Conservation (phyloP, 2,113 vertebrate species). For the Gallinago paraguaiae region DNA sequence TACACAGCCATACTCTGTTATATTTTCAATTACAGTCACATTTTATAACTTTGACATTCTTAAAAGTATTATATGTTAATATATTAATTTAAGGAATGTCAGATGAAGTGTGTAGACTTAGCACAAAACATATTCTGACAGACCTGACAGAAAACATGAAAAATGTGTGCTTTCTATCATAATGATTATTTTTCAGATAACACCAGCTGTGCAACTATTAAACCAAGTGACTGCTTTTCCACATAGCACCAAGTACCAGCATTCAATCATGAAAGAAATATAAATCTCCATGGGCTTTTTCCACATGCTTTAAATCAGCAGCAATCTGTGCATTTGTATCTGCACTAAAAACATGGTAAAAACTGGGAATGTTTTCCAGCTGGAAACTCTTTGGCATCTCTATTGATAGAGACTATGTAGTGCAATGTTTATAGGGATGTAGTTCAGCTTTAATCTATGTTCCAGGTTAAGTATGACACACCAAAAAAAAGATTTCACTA, state of each 20-base stretch:
- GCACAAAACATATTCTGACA: conserved; percentile 73
- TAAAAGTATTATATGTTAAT: conserved; percentile 60
- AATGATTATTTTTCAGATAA: conserved; percentile 79
- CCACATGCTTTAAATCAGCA: conserved; percentile 78
- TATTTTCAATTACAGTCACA: conserved; percentile 49
- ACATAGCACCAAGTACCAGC: conserved; percentile 68
- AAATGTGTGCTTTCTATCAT: conserved; percentile 70
- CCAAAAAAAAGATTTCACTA: neutral
- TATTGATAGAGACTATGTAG: neutral
- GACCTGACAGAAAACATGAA: conserved; percentile 73
- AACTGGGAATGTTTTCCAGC: conserved; percentile 22
- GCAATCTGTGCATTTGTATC: conserved; percentile 77
- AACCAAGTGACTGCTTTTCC: conserved; percentile 68
- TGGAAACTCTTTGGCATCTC: conserved; percentile 42
- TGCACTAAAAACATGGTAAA: conserved; percentile 41
- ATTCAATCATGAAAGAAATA: conserved; percentile 80
- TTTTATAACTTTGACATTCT: conserved; percentile 41
- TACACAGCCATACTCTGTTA: neutral
- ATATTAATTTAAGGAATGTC: conserved; percentile 61
- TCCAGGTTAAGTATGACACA: conserved; percentile 12
- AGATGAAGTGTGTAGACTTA: conserved; percentile 59
- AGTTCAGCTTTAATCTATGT: neutral
- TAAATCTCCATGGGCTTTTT: conserved; percentile 74
- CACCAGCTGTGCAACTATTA: conserved; percentile 77
- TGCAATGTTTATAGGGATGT: neutral